A percentile compares a stretch with the other conserved stretches of the same genome.
These are phyloP conservation scores for Saccopteryx leptura DNA, from an alignment of 2,113 vertebrate genomes.

Conservation along the genomic window DNA sequence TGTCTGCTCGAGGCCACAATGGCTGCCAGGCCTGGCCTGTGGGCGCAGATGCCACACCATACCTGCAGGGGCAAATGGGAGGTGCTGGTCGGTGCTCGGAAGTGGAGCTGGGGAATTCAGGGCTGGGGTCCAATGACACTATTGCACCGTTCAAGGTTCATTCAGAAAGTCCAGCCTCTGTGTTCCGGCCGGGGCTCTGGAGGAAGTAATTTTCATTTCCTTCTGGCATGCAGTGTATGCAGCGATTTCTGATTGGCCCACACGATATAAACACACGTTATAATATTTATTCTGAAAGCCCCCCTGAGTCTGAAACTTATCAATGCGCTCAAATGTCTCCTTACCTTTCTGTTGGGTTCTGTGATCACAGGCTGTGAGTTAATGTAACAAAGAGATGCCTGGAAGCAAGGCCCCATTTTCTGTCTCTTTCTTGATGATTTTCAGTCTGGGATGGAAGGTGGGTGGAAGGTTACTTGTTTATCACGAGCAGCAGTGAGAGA, in stretches of 20 bases:
- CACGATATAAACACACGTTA: background rate
- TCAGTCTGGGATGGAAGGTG: background rate
- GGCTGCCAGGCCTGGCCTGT: background rate
- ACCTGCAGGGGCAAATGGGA: background rate
- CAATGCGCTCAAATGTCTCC: background rate
- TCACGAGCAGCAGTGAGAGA: background rate
- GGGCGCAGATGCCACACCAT: background rate
- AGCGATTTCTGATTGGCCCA: slow-evolving; percentile 28
- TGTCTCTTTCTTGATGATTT: slow-evolving; percentile 35
- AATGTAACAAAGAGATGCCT: slow-evolving; percentile 60
- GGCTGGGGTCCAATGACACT: background rate
- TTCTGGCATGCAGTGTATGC: background rate
- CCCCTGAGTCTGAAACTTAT: slow-evolving; percentile 49
- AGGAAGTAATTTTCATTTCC: slow-evolving; percentile 49
- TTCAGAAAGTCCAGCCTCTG: background rate
- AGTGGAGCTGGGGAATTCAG: background rate
- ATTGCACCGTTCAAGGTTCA: background rate
- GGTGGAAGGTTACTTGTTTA: slow-evolving; percentile 55
- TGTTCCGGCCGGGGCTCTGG: background rate
- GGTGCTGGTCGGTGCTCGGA: background rate
- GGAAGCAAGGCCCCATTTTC: slow-evolving; percentile 31
- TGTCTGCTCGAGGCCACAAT: background rate
- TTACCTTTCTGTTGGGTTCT: slow-evolving; percentile 37
- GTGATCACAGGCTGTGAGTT: slow-evolving; percentile 28
- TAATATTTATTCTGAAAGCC: slow-evolving; percentile 21